Conservation (phyloP, 2,888 invertebrate species). For the Apamea anceps region DNA sequence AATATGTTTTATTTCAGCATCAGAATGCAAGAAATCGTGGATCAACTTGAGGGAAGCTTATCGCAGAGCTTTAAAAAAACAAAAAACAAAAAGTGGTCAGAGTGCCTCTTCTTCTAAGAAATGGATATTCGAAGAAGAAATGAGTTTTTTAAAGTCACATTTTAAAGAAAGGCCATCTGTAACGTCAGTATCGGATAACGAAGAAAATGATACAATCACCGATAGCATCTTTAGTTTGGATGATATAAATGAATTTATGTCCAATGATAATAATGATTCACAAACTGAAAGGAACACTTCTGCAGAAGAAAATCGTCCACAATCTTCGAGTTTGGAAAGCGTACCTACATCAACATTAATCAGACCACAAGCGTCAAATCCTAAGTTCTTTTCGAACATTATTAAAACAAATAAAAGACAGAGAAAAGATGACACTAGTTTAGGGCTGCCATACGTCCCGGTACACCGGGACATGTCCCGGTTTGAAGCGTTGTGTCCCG, state of each 20-base stretch:
- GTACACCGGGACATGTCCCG: too few relatives aligned
- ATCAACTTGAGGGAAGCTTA: slow-evolving; percentile 19
- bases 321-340: slow-evolving; percentile 27
- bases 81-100: slow-evolving; percentile 33
- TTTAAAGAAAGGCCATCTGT: slow-evolving; percentile 32
- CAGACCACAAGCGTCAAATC: slow-evolving; percentile 22
- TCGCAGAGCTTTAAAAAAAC: slow-evolving; percentile 16
- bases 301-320: slow-evolving; percentile 26
- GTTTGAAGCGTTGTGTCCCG: too few relatives aligned
- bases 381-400: slow-evolving; percentile 26
- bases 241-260: slow-evolving; percentile 32
- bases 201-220: slow-evolving; percentile 17
- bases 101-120: slow-evolving; percentile 15
- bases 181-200: slow-evolving; percentile 31
- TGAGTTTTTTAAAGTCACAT: slow-evolving; percentile 30
- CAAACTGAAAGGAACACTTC: slow-evolving; percentile 32
- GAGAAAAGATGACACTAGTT: slow-evolving; percentile 18
- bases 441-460: too few relatives aligned
- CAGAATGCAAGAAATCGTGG: slow-evolving; percentile 24
- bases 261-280: slow-evolving; percentile 30
- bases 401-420: slow-evolving; percentile 26
- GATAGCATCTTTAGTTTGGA: slow-evolving; percentile 34
- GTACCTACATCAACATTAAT: slow-evolving; percentile 21
- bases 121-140: slow-evolving; percentile 30
- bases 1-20: slow-evolving; percentile 4